Evolutionary conservation across 2,888 invertebrate species (phyloP).

Genomic region (Torymus texanus): DNA sequence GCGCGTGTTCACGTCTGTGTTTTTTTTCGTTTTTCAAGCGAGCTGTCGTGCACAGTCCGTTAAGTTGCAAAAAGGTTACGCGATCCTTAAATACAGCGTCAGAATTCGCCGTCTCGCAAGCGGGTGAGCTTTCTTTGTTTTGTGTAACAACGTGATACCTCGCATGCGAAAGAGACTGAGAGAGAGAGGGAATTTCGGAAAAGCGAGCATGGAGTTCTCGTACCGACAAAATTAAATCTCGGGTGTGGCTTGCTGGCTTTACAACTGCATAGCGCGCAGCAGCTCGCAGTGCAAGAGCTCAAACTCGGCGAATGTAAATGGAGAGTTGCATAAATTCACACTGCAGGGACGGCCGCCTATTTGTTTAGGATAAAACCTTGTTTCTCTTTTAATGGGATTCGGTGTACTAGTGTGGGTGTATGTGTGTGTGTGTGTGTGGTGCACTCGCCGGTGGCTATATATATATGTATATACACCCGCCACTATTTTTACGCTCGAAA

Average conservation of each 20-base stretch:
- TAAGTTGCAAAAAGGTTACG: background rate
- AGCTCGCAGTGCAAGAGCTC: background rate
- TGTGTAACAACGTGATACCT: background rate
- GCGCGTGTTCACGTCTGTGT: background rate
- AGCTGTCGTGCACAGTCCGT: background rate
- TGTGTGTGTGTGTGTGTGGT: background rate
- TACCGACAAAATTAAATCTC: slow-evolving; percentile 25
- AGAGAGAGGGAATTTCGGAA: slow-evolving; percentile 10
- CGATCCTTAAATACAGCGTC: slow-evolving; percentile 31
- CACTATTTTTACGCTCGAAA: background rate
- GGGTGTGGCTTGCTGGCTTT: background rate
- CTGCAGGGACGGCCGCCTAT: background rate
- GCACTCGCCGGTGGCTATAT: too few species aligned
- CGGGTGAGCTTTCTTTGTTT: slow-evolving; percentile 24
- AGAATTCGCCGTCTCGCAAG: background rate
- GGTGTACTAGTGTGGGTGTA: background rate
- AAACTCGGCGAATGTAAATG: slow-evolving; percentile 16
- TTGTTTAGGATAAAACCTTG: slow-evolving; percentile 22
- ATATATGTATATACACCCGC: background rate
- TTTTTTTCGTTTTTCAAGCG: slow-evolving; percentile 5
- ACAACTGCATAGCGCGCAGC: background rate
- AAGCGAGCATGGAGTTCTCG: background rate
- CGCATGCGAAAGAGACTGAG: background rate
- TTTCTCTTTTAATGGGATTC: slow-evolving; percentile 23
- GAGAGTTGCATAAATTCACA: slow-evolving; percentile 34